Base-by-base conservation (phyloP, 2,113 vertebrate species). In the Rhegmatorhina hoffmannsi region DNA sequence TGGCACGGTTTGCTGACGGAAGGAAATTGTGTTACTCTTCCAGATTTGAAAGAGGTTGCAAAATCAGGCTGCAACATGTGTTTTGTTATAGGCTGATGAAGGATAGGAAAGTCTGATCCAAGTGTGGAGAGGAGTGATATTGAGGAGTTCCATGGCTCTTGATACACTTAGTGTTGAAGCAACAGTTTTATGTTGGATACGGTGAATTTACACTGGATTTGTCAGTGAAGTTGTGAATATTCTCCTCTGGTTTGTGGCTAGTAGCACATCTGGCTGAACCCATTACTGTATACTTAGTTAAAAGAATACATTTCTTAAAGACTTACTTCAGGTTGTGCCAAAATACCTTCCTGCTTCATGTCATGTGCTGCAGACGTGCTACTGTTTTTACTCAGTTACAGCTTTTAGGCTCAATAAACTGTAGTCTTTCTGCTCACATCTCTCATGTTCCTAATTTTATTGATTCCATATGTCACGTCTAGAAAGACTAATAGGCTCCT, bases 361-460 rank as follows among this genome's bases (percentile, higher is more conserved):
- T 77, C n/a, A 21, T 1, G 1, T 70, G 55, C 63, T 84, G 50
- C 7, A 10, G 80, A 66, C 0, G 0, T 62, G 72, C 76, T 77
- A 12, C 63, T 62, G 72, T 55, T 95, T 89, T 89, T 66, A 86
- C 46, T 77, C 63, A 34, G 58, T 75, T 87, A 34, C 29, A 73
- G 87, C 77, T 91, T 75, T 91, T 79, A 85, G 84, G 28, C 46
- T 90, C 55, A 77, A 12, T 89, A 62, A 53, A 53, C 58, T 60
- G 11, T 69, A 60, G 74, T 79, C 74, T 87, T 89, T 82, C 62
- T 1, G 1, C 70, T 89, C 3, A 0, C 29, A 75, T 87, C 31
- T 91, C 55, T 92, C 25, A 10, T 0, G 1, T 58, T 87, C 24
- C 66, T 66, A n/a, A 78, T 96, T 78, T 26, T 72, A 89, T 74